Percentiles rank a stretch among this genome's conserved stretches.
These are phyloP conservation scores for Sphenodon punctatus DNA, from an alignment of 2,797 vertebrate genomes.

Conservation along the genomic window DNA sequence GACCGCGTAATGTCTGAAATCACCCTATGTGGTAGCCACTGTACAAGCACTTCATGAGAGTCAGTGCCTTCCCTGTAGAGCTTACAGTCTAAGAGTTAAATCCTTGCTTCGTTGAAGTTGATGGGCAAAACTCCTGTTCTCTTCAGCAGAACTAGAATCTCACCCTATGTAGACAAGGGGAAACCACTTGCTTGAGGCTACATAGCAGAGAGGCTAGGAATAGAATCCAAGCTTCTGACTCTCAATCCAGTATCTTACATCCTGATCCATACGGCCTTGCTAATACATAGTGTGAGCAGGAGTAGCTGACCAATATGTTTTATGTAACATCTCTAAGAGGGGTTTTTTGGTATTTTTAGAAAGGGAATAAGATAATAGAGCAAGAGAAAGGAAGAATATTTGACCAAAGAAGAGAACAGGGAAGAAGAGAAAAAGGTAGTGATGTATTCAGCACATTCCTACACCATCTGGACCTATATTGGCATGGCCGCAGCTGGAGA, in stretches of 20 bases:
- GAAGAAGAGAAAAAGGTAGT: conserved; percentile 68
- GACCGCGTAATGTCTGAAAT: no score
- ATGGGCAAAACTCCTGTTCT: no score
- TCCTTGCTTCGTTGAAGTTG: no score
- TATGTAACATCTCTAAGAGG: conserved; percentile 6
- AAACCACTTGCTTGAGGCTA: not conserved
- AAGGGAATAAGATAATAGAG: conserved; percentile 8
- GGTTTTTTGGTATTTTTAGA: conserved; percentile 39
- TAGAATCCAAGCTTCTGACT: not conserved
- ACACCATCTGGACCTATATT: conserved; percentile 75
- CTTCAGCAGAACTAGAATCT: no score
- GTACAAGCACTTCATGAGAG: not conserved
- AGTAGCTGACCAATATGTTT: conserved; percentile 2
- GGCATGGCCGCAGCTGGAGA: conserved; percentile 75
- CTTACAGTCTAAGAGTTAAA: not conserved
- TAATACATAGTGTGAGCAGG: not conserved
- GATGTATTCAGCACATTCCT: conserved; percentile 74
- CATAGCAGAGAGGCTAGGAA: not conserved
- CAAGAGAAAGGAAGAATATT: conserved; percentile 35
- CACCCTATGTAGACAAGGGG: not conserved
- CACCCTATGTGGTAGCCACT: no score
- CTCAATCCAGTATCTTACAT: rapidly evolving
- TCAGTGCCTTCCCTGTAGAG: not conserved
- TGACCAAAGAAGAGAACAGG: conserved; percentile 14
- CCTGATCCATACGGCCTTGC: not conserved